Evolutionary conservation across 2,797 vertebrate species (phyloP), one percentile per base, ranked within the genome.

Genomic region (Thalassophryne amazonica): DNA sequence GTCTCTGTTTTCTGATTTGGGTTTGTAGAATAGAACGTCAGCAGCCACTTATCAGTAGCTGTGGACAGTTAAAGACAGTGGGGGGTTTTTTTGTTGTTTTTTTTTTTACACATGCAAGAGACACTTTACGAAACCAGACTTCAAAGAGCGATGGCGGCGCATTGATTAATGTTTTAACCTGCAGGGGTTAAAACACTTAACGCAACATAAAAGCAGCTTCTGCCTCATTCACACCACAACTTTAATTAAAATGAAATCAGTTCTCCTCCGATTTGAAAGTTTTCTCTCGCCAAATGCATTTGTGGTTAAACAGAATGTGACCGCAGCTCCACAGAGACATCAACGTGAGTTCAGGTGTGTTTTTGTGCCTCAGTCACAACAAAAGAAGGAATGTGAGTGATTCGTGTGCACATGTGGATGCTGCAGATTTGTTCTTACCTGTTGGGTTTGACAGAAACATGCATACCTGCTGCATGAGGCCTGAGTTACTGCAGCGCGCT

Each of bases 321-420:
- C 19, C 7, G 7, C 2, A 20, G 10, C 24, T 50, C 32, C 42
- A 47, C 23, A 2, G 3, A 32, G 41, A 38, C 25, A 25, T 6
- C 46, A 18, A 13, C 52, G 17, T 46, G 66, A 66, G 38, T 52
- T 30, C 14, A 54, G 37, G 51, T 15, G 15, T 36, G 23, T 53
- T 35, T 53, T 17, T 52, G 40, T 6, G 36, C 61, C 69, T 62
- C 29, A 42, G 51, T 36, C 45, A 28, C 47, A 76, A 71, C 82
- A 72, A 66, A 81, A 81, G 63, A 61, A 70, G 56, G 80, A 79
- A 83, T 77, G 81, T 51, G 47, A 49, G 43, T 54, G 60, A 72
- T 65, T 45, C 43, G 16, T 17, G 5, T 1, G 4, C 35, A n/a
- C 30, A 38, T 51, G 14, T 36, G 55, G 50, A 73, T 18, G 19